Evolutionary conservation across 2,113 vertebrate species (phyloP), one percentile per base, ranked within the genome.

Genomic region (Pluvianellus socialis): DNA sequence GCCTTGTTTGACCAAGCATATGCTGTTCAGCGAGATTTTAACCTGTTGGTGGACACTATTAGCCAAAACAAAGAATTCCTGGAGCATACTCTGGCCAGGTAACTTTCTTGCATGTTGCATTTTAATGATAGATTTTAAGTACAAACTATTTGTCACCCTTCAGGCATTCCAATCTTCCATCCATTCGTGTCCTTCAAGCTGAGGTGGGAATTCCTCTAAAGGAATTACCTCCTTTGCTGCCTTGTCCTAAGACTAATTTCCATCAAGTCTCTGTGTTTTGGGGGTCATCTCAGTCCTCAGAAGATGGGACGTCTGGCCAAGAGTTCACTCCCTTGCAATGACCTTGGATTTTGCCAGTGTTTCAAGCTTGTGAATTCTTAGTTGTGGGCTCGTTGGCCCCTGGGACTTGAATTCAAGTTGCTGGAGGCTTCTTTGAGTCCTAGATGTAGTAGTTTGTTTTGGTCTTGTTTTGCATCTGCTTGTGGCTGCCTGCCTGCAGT

Each of bases 31-130:
- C 98, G 97, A 38, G 98, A 99, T 82, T 99, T 98, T 95, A 99
- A 99, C 91, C 96, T 98, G 12, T 97, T 99, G 67, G 98, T 99
- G 95, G 99, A 99, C 97, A 97, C 96, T 38, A 98, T 99, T 93
- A 99, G 99, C 93, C 99, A 98, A 94, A 98, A 99, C 38, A 12
- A 96, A 22, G 96, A 97, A 71, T 99, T 99, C 82, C 97, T 99
- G 86, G 98, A 99, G 56, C 94, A 93, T 30, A 98, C 99, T 73
- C 98, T 99, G 12, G 98, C 98, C 35, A 99, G 99, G 99, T 99
- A 98, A 91, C 0, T 5, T 58, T 86, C 52, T 55, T 44, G 4
- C 1, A 0, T 19, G 20, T 76, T 73, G 53, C 5, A 4, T 80
- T 86, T 82, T 38, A 53, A 26, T 33, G 19, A 35, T 44, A 5